Conservation (phyloP, 2,113 vertebrate species). For the Leiothrix lutea region DNA sequence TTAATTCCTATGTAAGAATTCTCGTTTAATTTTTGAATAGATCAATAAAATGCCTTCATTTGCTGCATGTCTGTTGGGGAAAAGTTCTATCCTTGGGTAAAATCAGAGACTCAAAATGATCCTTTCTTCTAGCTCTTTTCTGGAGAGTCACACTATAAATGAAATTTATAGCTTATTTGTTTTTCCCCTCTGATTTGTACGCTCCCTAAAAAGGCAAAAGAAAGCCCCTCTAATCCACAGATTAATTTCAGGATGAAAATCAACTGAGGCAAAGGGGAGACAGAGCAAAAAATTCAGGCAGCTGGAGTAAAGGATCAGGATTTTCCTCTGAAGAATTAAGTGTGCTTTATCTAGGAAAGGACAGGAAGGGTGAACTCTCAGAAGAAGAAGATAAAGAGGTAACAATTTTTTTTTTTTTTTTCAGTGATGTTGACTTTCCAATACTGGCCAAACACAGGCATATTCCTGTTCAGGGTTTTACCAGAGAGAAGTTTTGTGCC, state of each 20-base stretch:
- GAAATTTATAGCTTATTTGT: background rate
- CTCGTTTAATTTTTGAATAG: background rate
- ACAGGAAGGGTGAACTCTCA: background rate
- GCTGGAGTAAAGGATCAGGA: constrained; percentile 24
- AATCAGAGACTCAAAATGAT: background rate
- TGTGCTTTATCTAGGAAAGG: background rate
- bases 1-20: background rate
- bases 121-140: background rate
- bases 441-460: background rate
- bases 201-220: background rate
- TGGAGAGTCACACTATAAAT: background rate
- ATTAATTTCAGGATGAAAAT: constrained; percentile 61
- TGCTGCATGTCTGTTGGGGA: background rate
- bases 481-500: background rate
- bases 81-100: background rate
- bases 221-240: background rate
- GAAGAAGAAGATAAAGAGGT: constrained; percentile 48
- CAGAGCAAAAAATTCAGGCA: constrained; percentile 25
- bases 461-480: background rate
- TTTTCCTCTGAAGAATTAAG: constrained; percentile 62
- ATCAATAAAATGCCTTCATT: background rate
- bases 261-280: constrained; percentile 35
- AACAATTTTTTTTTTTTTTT: background rate
- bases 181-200: background rate
- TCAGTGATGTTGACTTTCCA: background rate